phyloP scores from a whole-genome alignment of 2,888 invertebrate species.

The Tridacna gigas region DNA sequence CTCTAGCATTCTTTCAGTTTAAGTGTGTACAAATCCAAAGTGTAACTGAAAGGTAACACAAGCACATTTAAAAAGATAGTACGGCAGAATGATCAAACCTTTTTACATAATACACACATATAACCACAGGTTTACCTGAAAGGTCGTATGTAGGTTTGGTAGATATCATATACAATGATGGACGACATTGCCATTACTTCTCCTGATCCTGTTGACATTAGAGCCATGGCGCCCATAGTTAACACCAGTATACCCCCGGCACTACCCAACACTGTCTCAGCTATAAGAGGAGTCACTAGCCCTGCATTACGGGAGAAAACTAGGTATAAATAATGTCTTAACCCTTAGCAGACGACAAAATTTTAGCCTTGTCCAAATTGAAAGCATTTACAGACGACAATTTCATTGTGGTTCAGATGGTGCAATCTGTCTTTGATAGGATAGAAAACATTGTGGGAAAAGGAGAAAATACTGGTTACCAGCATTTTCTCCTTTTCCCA shows the following conservation, averaged over 20 bases:
- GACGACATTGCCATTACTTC: constrained; percentile 84
- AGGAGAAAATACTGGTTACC: too few relatives aligned
- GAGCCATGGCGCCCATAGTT: constrained; percentile 84
- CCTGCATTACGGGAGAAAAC: constrained; percentile 67
- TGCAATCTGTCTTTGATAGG: too few relatives aligned
- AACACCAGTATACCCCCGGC: constrained; percentile 82
- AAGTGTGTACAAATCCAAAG: not conserved
- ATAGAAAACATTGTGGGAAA: too few relatives aligned
- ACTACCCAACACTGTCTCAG: constrained; percentile 81
- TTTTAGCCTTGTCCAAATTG: too few relatives aligned
- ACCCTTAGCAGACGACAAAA: too few relatives aligned
- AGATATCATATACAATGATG: constrained; percentile 84
- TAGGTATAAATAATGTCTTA: too few relatives aligned
- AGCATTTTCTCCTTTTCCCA: too few relatives aligned
- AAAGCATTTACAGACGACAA: too few relatives aligned
- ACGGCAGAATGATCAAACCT: not conserved
- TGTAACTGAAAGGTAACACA: not conserved
- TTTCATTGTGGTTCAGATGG: too few relatives aligned
- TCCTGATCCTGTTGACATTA: constrained; percentile 82
- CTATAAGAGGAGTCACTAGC: constrained; percentile 83
- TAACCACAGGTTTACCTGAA: constrained; percentile 72
- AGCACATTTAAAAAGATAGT: not conserved
- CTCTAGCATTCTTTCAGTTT: not conserved
- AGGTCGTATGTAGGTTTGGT: constrained; percentile 81
- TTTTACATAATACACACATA: too few relatives aligned